A percentile compares a stretch with the other conserved stretches of the same genome.
phyloP scores from a whole-genome alignment of 2,113 vertebrate species.

The Phylloscopus trochilus region DNA sequence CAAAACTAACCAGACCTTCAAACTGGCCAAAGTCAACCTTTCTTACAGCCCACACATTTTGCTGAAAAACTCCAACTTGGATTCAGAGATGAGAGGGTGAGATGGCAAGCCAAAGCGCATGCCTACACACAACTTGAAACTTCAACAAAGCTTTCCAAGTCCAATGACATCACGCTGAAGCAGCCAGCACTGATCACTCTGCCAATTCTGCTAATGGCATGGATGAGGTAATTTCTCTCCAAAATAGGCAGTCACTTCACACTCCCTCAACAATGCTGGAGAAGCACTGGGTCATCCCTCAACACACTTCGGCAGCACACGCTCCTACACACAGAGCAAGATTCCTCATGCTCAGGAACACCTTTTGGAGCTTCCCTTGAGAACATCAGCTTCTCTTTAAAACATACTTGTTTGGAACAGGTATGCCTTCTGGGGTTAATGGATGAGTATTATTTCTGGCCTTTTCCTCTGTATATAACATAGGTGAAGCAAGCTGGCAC shows the following conservation, averaged over 20 bases:
- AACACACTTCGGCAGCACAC: not conserved
- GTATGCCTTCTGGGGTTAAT: not conserved
- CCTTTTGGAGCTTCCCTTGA: not conserved
- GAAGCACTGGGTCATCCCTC: not conserved
- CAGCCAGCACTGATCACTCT: not conserved
- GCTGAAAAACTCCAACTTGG: not conserved
- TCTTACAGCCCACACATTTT: not conserved
- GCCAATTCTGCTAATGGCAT: not conserved
- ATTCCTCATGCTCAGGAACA: rapidly evolving
- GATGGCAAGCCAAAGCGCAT: not conserved
- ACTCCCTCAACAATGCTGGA: not conserved
- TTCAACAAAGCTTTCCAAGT: not conserved
- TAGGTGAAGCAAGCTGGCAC: not conserved
- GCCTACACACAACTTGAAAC: not conserved
- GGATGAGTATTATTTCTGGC: not conserved
- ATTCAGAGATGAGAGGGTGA: not conserved
- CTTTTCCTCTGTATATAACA: not conserved
- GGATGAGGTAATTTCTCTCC: not conserved
- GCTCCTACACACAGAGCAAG: not conserved
- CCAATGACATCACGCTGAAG: not conserved
- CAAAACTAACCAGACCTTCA: not conserved
- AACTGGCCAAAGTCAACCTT: not conserved
- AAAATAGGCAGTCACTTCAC: not conserved
- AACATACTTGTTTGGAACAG: not conserved
- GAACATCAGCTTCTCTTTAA: not conserved